Conservation (phyloP, 2,797 vertebrate species). For the Takifugu ocellatus region DNA sequence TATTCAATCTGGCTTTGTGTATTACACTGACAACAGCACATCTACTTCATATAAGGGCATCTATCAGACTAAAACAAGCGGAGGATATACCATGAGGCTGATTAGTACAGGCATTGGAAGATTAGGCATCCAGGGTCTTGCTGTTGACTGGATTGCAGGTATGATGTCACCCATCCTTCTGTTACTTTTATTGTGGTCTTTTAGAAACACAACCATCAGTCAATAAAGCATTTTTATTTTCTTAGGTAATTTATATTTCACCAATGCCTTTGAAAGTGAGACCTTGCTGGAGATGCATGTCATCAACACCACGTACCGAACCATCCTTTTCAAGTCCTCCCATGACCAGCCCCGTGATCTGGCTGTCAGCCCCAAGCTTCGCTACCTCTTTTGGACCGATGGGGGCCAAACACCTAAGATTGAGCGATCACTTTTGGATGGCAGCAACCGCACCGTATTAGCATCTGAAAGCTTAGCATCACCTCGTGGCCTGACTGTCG, state of each 20-base stretch:
- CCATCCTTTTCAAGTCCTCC: constrained; percentile 83
- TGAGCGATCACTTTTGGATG: constrained; percentile 86
- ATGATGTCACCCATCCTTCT: constrained; percentile 1
- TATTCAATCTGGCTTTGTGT: constrained; percentile 67
- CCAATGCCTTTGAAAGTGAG: constrained; percentile 83
- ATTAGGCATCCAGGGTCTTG: constrained; percentile 85
- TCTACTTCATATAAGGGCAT: constrained; percentile 56
- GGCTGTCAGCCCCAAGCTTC: constrained; percentile 85
- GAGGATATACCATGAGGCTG: constrained; percentile 60
- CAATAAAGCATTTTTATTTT: constrained; percentile 3
- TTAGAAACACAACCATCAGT: neutral
- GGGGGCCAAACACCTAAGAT: constrained; percentile 91
- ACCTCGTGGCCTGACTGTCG: constrained; percentile 85
- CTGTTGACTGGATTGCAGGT: constrained; percentile 93
- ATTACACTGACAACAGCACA: constrained; percentile 69
- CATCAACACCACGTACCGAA: constrained; percentile 84
- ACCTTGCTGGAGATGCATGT: constrained; percentile 86
- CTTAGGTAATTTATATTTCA: constrained; percentile 92
- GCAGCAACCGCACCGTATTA: constrained; percentile 87
- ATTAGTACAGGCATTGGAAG: constrained; percentile 80
- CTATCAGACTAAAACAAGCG: constrained; percentile 64
- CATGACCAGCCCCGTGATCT: constrained; percentile 84
- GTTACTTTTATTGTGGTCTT: neutral
- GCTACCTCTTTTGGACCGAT: constrained; percentile 91
- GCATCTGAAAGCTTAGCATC: constrained; percentile 86